Base-by-base conservation (phyloP, 2,888 invertebrate species). In the Vannuccia rotundouncinata region DNA sequence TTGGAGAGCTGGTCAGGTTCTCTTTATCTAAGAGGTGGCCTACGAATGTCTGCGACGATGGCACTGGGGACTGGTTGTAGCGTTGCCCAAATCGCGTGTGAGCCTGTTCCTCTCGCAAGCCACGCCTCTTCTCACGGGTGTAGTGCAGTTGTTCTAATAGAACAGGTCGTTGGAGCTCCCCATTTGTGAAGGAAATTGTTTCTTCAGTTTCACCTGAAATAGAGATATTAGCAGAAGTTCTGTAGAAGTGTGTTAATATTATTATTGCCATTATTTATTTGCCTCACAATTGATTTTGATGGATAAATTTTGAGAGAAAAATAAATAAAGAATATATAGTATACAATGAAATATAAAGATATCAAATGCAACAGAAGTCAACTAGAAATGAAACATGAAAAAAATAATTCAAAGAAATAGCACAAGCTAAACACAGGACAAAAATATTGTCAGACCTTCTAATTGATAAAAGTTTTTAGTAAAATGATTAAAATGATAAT, bases 121-220 rank as follows among this genome's bases (percentile, higher is more conserved):
- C 25, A 66, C 66, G 66, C 25, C 66, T 66, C 66, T 66, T 66
- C 25, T 66, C 66, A 5, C 66, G 66, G 66, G 66, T 66, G 25
- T 66, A 66, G 25, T 66, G 5, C 25, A 66, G 25, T 66, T 66
- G 66, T 66, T 66, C 17, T 66, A 66, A 66, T n/a, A 66, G 66
- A 66, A 66, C 66, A 2, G 2, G 66, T 22, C 10, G 2, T n/a
- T n/a, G 66, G 22, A 66, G 22, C 25, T 66, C 66, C 2, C 66
- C 10, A 66, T 66, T 66, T 66, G 66, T 66, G 17, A 66, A 27
- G 25, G 66, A 66, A 66, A 22, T 66, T 66, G 66, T 66, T 66
- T 66, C 66, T 66, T 66, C 66, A 66, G 66, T 66, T 66, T 66
- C 66, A 66, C 17, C 66, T 66, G 66, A 66, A 66, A 66, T n/a